phyloP scores from a whole-genome alignment of 2,797 vertebrate genomes.

The Phoeniculus purpureus region DNA sequence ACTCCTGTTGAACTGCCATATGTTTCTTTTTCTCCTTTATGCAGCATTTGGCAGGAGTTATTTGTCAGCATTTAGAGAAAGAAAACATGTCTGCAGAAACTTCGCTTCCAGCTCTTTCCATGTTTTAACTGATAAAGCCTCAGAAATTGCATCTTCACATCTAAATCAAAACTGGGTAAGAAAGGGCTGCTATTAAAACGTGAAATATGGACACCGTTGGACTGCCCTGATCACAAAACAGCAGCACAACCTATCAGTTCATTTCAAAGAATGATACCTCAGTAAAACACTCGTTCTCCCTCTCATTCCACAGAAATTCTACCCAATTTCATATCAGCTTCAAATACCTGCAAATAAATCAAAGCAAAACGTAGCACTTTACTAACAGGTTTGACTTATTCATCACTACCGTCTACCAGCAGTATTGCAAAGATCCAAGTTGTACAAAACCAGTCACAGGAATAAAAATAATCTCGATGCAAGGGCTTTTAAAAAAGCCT shows the following conservation, averaged over 20 bases:
- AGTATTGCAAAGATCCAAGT: slow-evolving; percentile 1
- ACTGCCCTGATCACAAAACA: background rate
- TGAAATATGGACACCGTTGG: background rate
- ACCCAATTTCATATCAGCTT: slow-evolving; percentile 7
- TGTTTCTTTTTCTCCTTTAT: slow-evolving; percentile 70
- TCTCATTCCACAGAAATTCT: slow-evolving; percentile 15
- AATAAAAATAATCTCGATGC: slow-evolving; percentile 19
- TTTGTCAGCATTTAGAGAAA: slow-evolving; percentile 62
- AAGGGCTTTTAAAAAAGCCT: background rate
- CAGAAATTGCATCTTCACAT: background rate
- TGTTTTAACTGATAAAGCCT: background rate
- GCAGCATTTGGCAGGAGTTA: slow-evolving; percentile 62
- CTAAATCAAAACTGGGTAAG: background rate
- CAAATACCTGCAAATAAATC: slow-evolving; percentile 42
- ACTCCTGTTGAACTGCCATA: slow-evolving; percentile 66
- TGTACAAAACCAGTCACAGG: background rate
- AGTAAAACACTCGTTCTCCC: slow-evolving; percentile 17
- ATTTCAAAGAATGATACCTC: slow-evolving; percentile 25
- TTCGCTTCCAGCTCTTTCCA: slow-evolving; percentile 37
- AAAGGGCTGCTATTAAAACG: background rate
- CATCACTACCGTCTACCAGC: background rate
- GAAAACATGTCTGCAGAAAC: slow-evolving; percentile 48
- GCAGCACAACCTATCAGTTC: background rate
- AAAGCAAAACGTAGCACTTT: slow-evolving; percentile 30
- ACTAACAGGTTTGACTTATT: slow-evolving; percentile 32